Evolutionary conservation across 2,797 vertebrate genomes (phyloP).

Genomic region (Enteromius anoplus): DNA sequence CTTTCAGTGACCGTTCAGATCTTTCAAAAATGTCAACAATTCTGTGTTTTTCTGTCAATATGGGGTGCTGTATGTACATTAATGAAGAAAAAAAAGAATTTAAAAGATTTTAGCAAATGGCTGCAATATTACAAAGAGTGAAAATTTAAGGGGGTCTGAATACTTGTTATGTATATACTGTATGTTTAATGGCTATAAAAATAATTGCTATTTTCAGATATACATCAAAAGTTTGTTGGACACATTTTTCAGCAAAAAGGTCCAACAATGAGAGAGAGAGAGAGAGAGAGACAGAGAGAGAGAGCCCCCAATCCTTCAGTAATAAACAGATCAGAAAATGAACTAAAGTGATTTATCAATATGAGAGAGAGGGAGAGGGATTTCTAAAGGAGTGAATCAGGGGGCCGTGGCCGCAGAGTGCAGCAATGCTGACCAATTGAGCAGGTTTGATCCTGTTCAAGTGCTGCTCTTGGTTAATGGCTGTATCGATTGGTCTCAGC

Average conservation of each 20-base stretch:
- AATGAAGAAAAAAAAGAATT: too few relatives aligned
- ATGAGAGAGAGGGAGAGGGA: conserved; percentile 24
- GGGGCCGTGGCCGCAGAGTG: conserved; percentile 20
- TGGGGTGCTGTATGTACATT: too few relatives aligned
- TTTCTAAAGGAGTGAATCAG: not conserved
- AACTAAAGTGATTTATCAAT: conserved; percentile 27
- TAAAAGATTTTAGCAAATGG: too few relatives aligned
- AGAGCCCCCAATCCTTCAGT: not conserved
- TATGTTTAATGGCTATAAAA: not conserved
- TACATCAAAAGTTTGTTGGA: not conserved
- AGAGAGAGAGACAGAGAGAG: not conserved
- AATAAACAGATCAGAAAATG: conserved; percentile 28
- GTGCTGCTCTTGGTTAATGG: conserved; percentile 72
- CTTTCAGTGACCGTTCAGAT: too few relatives aligned
- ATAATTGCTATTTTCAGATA: not conserved
- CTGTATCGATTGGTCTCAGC: conserved; percentile 76
- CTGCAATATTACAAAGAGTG: too few relatives aligned
- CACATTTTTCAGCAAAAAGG: not conserved
- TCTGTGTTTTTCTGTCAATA: too few relatives aligned
- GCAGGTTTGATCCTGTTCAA: conserved; percentile 69
- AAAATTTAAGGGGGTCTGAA: too few relatives aligned
- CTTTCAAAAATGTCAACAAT: too few relatives aligned
- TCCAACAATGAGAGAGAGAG: not conserved
- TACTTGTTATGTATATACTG: not conserved
- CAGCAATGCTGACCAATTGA: conserved; percentile 50